Base-by-base conservation (phyloP, 2,888 invertebrate species). In the Eutolmus rufibarbis region DNA sequence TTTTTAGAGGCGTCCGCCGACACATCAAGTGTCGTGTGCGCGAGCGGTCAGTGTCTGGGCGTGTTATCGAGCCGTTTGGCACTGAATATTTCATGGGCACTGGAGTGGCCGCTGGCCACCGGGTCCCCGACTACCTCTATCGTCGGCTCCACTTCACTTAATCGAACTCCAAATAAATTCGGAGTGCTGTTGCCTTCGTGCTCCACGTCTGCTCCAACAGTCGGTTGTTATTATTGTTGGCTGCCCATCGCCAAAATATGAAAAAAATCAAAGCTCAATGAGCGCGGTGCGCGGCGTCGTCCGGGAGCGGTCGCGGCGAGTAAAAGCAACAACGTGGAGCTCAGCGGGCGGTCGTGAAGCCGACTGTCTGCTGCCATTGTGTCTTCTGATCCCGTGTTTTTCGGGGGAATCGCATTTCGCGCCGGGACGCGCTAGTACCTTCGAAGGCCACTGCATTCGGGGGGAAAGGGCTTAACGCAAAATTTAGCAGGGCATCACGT, bases 281-380 rank as follows among this genome's bases (percentile, higher is more conserved):
- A 12, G 51, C 78, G 78, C 40, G 40, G 40, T 8, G 43, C 19
- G 43, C 2, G 9, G 12, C 23, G 7, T 1, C 78, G 78, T 1
- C 23, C 77, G 9, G 77, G 77, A 1, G 16, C 40, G 31, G n/a
- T 37, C n/a, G 37, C 16, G 4, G 23, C n/a, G 51, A 16, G 79
- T 56, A 56, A 46, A 79, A 79, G 46, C 79, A 79, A 28, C 79
- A 28, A 19, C 31, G 31, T 23, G 28, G 16, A 12, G n/a, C 34
- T 9, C 57, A 57, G 82, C 82, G 82, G 82, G 82, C 57, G 34
- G 28, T 1, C 28, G 40, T 81, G 31, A n/a, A 19, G 57, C 34
- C 40, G 66, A 51, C 56, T 79, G 79, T 79, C 82, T 57, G 82
- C 82, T 82, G 82, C 82, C 57, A 82, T 82, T 82, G 56, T 57